Conservation (phyloP, 2,888 invertebrate species). For the Craniophora ligustri region DNA sequence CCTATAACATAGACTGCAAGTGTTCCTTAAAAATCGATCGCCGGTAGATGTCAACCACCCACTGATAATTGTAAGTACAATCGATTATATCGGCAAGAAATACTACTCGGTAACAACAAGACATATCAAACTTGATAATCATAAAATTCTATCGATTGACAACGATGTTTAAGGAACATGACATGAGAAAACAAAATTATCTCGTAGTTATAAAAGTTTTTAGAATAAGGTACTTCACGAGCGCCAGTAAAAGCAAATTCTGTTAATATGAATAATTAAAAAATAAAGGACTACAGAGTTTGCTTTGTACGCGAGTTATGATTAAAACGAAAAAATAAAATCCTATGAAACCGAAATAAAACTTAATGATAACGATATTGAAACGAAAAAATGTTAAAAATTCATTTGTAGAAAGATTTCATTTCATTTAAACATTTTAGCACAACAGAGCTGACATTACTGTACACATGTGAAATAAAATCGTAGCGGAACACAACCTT, state of each 20-base stretch:
- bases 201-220: conserved; percentile 38
- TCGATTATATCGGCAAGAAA: conserved; percentile 12
- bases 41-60: conserved; percentile 14
- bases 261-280: conserved; percentile 37
- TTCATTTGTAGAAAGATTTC: conserved; percentile 70
- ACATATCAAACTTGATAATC: conserved; percentile 23
- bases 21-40: conserved; percentile 50
- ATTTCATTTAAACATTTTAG: conserved; percentile 63
- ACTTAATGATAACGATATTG: conserved; percentile 70
- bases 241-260: conserved; percentile 53
- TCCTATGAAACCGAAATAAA: conserved; percentile 70
- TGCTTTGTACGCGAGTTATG: conserved; percentile 52
- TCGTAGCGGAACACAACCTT: conserved; percentile 55
- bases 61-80: conserved; percentile 9
- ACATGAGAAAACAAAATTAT: conserved; percentile 50
- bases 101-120: conserved; percentile 12
- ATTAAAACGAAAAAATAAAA: conserved; percentile 65
- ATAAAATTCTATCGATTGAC: conserved; percentile 20
- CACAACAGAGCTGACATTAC: conserved; percentile 42
- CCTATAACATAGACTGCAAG: conserved; percentile 16
- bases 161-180: conserved; percentile 44
- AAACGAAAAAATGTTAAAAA: conserved; percentile 69
- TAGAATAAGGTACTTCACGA: conserved; percentile 51
- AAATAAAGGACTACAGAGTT: conserved; percentile 51
- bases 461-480: conserved; percentile 49